Evolutionary conservation across 2,797 vertebrate genomes (phyloP).

Genomic region (Heteromormyrus szaboi): DNA sequence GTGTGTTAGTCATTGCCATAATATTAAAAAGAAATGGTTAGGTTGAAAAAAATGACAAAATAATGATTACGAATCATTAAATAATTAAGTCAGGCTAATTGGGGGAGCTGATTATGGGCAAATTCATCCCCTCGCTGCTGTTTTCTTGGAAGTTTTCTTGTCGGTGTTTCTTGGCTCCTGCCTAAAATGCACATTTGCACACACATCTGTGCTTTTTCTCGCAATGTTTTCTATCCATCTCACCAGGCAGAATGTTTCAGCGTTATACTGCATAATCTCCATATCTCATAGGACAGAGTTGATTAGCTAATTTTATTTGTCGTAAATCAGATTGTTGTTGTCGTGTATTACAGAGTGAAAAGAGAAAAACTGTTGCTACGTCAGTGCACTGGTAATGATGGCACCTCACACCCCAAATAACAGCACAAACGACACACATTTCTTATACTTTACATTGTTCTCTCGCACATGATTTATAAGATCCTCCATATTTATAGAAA

Average conservation of each 20-base stretch:
- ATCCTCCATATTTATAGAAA: neutral
- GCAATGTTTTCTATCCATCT: neutral
- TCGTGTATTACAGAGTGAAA: neutral
- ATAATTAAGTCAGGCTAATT: conserved; percentile 3
- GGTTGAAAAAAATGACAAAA: conserved; percentile 4
- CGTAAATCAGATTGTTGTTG: neutral
- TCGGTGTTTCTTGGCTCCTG: neutral
- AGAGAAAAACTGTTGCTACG: neutral
- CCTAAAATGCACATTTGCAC: neutral
- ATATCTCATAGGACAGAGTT: neutral
- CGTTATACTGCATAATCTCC: neutral
- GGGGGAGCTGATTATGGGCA: neutral
- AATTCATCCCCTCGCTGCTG: neutral
- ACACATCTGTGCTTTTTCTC: neutral
- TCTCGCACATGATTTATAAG: neutral
- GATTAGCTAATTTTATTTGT: neutral
- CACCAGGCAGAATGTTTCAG: neutral
- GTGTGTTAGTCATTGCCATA: neutral
- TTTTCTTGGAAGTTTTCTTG: neutral
- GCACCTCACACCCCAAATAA: neutral
- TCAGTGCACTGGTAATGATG: neutral
- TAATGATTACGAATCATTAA: conserved; percentile 1
- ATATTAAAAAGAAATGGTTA: neutral
- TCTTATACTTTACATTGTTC: neutral
- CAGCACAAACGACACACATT: neutral